phyloP scores from a whole-genome alignment of 2,797 vertebrate genomes.

The Chromis chromis region DNA sequence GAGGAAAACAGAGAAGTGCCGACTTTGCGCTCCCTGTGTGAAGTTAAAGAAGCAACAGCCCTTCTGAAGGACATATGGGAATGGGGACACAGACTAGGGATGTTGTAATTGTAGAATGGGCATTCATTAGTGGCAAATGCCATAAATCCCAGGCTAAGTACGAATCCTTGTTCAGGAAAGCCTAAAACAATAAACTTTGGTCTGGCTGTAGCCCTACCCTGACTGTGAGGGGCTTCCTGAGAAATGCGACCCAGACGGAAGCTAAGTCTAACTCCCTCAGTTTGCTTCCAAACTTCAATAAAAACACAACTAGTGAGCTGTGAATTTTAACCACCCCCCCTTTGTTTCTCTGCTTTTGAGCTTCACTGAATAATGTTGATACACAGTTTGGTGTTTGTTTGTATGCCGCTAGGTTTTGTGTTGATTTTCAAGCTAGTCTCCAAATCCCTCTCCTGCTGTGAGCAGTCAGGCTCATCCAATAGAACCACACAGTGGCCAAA shows the following conservation, averaged over 20 bases:
- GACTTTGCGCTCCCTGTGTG: slow-evolving; percentile 91
- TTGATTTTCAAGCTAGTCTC: slow-evolving; percentile 78
- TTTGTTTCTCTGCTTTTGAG: slow-evolving; percentile 70
- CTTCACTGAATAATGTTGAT: slow-evolving; percentile 76
- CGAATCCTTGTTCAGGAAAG: slow-evolving; percentile 97
- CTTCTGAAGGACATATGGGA: slow-evolving; percentile 91
- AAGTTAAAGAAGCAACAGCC: slow-evolving; percentile 92
- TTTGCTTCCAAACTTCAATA: slow-evolving; percentile 80
- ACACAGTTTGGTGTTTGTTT: slow-evolving; percentile 78
- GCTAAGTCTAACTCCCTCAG: slow-evolving; percentile 73
- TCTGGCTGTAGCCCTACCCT: slow-evolving; percentile 88
- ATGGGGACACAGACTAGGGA: slow-evolving; percentile 86
- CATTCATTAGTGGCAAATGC: slow-evolving; percentile 97
- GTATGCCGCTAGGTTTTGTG: slow-evolving; percentile 75
- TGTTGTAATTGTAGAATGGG: slow-evolving; percentile 96
- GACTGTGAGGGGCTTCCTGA: slow-evolving; percentile 89
- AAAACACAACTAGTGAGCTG: slow-evolving; percentile 81
- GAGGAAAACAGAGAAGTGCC: slow-evolving; percentile 91
- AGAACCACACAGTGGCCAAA: slow-evolving; percentile 91
- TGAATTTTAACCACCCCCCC: slow-evolving; percentile 72
- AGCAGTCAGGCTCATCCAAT: slow-evolving; percentile 81
- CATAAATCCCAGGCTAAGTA: slow-evolving; percentile 98
- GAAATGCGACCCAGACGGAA: slow-evolving; percentile 88
- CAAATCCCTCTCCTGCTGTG: slow-evolving; percentile 82
- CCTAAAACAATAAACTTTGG: slow-evolving; percentile 97